phyloP scores from a whole-genome alignment of 2,888 invertebrate species.

The Slavum lentiscoides region DNA sequence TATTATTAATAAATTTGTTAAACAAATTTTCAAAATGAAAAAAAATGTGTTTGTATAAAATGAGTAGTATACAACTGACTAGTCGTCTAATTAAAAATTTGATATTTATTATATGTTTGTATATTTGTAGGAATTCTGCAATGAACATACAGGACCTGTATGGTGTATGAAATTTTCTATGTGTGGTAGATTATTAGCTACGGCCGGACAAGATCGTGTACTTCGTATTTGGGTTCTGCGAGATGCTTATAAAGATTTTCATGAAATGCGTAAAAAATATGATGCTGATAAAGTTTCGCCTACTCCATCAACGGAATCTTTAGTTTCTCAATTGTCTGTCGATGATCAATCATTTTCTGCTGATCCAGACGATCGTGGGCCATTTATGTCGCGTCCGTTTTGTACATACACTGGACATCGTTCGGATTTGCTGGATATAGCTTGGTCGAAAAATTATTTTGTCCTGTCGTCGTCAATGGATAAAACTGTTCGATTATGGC shows the following conservation, averaged over 20 bases:
- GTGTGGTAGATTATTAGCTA: constrained; percentile 91
- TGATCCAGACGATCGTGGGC: constrained; percentile 65
- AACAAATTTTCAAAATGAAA: too few species aligned
- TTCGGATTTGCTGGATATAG: constrained; percentile 92
- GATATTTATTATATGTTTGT: neutral
- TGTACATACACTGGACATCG: constrained; percentile 93
- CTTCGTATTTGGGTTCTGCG: constrained; percentile 93
- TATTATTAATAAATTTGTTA: too few species aligned
- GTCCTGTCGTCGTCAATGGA: constrained; percentile 98
- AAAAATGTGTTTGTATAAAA: too few species aligned
- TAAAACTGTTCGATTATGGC: constrained; percentile 96
- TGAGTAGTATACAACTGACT: too few species aligned
- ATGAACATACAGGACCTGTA: constrained; percentile 83
- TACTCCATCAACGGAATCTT: constrained; percentile 88
- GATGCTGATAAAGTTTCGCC: constrained; percentile 90
- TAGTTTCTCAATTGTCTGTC: constrained; percentile 76
- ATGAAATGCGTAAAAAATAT: constrained; percentile 95
- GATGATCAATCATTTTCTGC: constrained; percentile 63
- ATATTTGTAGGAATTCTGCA: constrained; percentile 49
- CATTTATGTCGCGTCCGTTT: constrained; percentile 88
- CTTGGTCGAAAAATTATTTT: constrained; percentile 99
- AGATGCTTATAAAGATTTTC: constrained; percentile 86
- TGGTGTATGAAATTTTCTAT: constrained; percentile 99
- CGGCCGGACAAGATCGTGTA: constrained; percentile 94
- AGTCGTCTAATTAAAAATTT: neutral